Base-by-base conservation (phyloP, 2,113 vertebrate genomes). In the Gymnocephalus cernua region DNA sequence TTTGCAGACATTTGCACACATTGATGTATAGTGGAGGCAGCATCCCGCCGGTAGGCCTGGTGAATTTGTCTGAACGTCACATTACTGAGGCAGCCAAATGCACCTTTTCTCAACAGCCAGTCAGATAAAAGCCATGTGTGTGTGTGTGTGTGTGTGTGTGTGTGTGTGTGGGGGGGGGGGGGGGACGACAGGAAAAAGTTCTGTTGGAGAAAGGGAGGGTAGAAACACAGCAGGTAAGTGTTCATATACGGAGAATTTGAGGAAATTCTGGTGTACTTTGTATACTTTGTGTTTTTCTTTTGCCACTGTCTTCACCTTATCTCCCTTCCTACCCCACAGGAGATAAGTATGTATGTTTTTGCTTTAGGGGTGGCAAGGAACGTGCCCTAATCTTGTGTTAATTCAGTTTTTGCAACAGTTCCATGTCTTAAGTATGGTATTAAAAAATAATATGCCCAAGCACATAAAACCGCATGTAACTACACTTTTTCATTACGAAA, bases 11-110 rank as follows among this genome's bases (percentile, higher is more conserved):
- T 79, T 38, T 64, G 47, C 74, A 82, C 76, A 88, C 58, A 15
- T 65, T 64, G 6, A 15, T 65, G 68, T 81, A 79, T 68, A 77
- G 84, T 59, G 67, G 74, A 87, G 76, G 54, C 80, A 79, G 80
- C 70, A 41, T 80, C 80, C 25, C 6, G 12, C 59, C 19, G 66
- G 63, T 67, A 80, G 1, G 53, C 74, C 77, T 67, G 0, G 63
- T 76, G 83, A 91, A 86, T 89, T 88, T 85, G 83, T 86, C 77
- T 85, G 81, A 92, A 90, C 91, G 91, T 90, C 77, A 89, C 65
- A 70, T 80, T 84, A 86, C 69, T 29, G 76, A 91, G 48, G 80
- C 84, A 88, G 59, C 76, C 84, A 62, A 83, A 84, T 76, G 64
- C 15, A 8, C 83, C 70, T 79, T 71, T 72, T 74, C 85, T 82